Evolutionary conservation across 2,113 vertebrate genomes (phyloP), one percentile per base, ranked within the genome.

Genomic region (Phalacrocorax carbo): DNA sequence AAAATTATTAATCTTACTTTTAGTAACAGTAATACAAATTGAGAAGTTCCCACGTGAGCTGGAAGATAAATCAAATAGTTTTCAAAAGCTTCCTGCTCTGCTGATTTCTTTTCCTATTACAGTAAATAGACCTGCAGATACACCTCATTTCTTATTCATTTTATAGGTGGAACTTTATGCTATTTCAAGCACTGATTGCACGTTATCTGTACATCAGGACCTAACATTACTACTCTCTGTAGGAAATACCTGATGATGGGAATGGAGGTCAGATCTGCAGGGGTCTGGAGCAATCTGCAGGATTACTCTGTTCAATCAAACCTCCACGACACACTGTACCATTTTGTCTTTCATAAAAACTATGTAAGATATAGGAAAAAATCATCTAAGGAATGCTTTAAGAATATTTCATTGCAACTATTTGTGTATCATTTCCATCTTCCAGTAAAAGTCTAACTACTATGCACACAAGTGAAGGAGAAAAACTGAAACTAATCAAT

Each of bases 231-330:
- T 66, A 66, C 64, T 88, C 73, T 71, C 82, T 70, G 80, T 55
- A 88, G 79, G 64, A 91, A 92, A 91, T 23, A 82, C 9, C 38
- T 61, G 32, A 61, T 62, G 64, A 76, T 75, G 58, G 60, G 49
- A 96, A 94, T 4, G 25, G 75, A 94, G 68, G 84, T 91, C 84
- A 93, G 66, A 90, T 60, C 75, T 87, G 81, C 80, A 91, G 93
- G 75, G 75, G 62, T 76, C 80, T 91, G 91, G 46, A 91, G 46
- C 58, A 93, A 90, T 92, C 82, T 92, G 64, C 75, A 77, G 81
- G 44, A 85, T 95, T 89, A 93, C 38, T 80, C 42, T 73, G 60
- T 82, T 91, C 89, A 95, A 62, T 85, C 88, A 94, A 77, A 91
- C 46, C 88, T 72, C 58, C 4, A 2, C 15, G 57, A 57, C 69